phyloP scores from a whole-genome alignment of 2,888 invertebrate species.

The Ochropleura plecta region DNA sequence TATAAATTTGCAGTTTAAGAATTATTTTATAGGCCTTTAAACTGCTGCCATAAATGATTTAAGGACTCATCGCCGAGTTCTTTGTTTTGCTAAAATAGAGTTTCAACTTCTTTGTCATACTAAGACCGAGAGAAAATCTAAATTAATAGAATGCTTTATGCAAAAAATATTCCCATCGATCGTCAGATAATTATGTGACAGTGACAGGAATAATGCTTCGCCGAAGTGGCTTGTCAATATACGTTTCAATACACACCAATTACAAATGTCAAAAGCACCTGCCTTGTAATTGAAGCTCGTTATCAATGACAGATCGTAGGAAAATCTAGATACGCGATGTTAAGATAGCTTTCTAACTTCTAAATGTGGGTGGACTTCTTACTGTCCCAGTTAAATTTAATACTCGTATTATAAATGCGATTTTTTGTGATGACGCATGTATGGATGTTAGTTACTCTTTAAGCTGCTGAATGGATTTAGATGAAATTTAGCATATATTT shows the following conservation, averaged over 20 bases:
- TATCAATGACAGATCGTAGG: neutral
- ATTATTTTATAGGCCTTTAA: slow-evolving; percentile 21
- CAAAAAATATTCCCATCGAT: neutral
- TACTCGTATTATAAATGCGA: too few relatives aligned
- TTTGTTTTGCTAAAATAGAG: neutral
- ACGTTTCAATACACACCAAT: neutral
- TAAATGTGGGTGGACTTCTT: neutral
- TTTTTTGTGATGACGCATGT: too few relatives aligned
- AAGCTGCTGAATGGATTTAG: too few relatives aligned
- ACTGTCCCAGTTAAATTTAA: too few relatives aligned
- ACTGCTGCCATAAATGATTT: slow-evolving; percentile 14
- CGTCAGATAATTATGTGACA: too few relatives aligned
- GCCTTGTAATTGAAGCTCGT: neutral
- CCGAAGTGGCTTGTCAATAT: neutral
- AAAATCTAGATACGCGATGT: neutral
- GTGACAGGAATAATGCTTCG: too few relatives aligned
- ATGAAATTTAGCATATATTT: too few relatives aligned
- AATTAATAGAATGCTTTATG: neutral
- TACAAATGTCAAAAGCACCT: neutral
- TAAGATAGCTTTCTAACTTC: too few relatives aligned
- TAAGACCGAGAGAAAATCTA: neutral
- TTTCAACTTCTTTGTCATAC: neutral
- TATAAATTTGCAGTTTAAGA: slow-evolving; percentile 14
- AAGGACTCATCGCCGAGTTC: neutral
- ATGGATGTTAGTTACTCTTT: too few relatives aligned